phyloP scores from a whole-genome alignment of 2,113 vertebrate genomes.

The Capreolus pygargus region DNA sequence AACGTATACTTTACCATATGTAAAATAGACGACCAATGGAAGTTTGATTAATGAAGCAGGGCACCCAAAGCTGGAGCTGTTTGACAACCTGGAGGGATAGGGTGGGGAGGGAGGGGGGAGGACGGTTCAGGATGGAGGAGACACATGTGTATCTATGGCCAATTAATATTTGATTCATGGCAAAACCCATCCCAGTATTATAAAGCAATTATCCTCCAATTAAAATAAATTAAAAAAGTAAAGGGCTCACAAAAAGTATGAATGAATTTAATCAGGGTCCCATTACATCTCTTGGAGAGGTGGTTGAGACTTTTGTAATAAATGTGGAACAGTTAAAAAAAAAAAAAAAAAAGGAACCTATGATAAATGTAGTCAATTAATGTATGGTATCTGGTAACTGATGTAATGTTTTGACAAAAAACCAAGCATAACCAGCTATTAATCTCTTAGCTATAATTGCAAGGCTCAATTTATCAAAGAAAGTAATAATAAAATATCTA shows the following conservation, averaged over 20 bases:
- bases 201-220: background rate
- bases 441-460: background rate
- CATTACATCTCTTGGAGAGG: background rate
- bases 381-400: background rate
- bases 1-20: background rate
- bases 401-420: background rate
- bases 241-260: background rate
- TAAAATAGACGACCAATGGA: background rate
- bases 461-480: background rate
- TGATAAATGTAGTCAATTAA: background rate
- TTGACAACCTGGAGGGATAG: background rate
- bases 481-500: background rate
- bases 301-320: background rate
- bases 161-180: background rate
- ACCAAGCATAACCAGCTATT: background rate
- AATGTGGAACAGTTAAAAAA: background rate
- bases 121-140: background rate
- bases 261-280: background rate
- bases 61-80: background rate
- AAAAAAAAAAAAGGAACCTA: background rate
- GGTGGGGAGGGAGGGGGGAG: background rate
- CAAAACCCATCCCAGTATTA: background rate
- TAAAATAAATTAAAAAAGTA: background rate
- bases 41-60: background rate
- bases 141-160: background rate